These are phyloP conservation scores for Drosophila pallidifrons DNA, from an alignment of 1,140 invertebrate genomes.

Conservation along the genomic window DNA sequence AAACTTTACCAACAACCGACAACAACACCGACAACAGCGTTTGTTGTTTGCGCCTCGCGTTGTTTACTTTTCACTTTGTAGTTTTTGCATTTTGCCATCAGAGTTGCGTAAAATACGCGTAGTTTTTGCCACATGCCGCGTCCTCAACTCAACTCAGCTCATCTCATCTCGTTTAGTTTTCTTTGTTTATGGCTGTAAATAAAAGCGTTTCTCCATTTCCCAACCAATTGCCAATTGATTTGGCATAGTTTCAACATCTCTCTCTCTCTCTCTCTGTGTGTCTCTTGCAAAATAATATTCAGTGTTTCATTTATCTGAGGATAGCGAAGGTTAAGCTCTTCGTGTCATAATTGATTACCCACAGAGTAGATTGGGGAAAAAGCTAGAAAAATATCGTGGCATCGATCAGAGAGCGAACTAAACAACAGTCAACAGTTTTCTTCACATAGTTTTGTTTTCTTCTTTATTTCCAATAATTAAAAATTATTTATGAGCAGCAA, in stretches of 20 bases:
- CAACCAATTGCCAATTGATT: conserved; percentile 57
- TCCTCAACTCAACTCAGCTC: background rate
- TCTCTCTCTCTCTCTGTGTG: conserved; percentile 41
- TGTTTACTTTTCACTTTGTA: conserved; percentile 81
- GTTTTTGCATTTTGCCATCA: conserved; percentile 71
- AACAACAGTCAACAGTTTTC: conserved; percentile 36
- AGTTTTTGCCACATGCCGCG: conserved; percentile 42
- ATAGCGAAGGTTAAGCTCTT: background rate
- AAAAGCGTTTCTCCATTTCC: conserved; percentile 52
- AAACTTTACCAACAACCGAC: conserved; percentile 68
- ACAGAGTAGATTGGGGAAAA: conserved; percentile 39
- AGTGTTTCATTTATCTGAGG: background rate
- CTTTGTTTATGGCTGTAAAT: conserved; percentile 64
- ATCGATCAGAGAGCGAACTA: conserved; percentile 44
- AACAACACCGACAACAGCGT: conserved; percentile 32
- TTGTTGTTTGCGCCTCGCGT: conserved; percentile 50
- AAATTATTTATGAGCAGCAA: conserved; percentile 76
- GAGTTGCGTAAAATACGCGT: conserved; percentile 55
- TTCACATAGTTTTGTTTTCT: conserved; percentile 40
- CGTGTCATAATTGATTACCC: conserved; percentile 54
- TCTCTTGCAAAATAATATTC: conserved; percentile 17
- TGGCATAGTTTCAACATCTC: conserved; percentile 60
- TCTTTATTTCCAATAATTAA: conserved; percentile 69
- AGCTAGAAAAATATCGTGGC: conserved; percentile 16
- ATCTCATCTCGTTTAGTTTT: background rate